phyloP scores from a whole-genome alignment of 2,113 vertebrate species.

The Corvus cornix region DNA sequence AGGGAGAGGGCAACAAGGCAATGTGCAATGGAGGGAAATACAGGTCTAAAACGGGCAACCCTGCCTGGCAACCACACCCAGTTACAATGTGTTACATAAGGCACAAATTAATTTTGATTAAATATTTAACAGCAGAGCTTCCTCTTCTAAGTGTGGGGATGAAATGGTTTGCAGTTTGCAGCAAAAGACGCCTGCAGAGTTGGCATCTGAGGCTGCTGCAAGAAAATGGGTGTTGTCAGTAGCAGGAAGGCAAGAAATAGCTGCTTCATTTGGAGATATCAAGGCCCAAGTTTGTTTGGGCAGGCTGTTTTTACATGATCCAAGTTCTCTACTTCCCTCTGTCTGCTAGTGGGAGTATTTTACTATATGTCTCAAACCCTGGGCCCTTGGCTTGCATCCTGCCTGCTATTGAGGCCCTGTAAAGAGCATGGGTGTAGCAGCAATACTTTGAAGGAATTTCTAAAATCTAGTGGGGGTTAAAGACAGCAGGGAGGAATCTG shows the following conservation, averaged over 20 bases:
- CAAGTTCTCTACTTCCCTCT: background rate
- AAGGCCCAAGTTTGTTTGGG: background rate
- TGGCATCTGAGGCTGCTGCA: background rate
- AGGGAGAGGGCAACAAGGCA: background rate
- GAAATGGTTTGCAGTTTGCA: background rate
- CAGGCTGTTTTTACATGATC: background rate
- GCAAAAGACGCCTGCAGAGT: background rate
- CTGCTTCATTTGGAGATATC: background rate
- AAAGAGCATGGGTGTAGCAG: background rate
- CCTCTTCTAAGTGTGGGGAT: background rate
- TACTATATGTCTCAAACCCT: background rate
- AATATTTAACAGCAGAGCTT: conserved; percentile 19
- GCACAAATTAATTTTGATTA: background rate
- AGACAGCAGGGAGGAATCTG: background rate
- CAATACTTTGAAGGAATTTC: background rate
- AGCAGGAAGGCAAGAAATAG: conserved; percentile 6
- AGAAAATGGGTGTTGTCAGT: background rate
- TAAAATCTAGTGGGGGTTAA: background rate
- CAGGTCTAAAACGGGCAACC: background rate
- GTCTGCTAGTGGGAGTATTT: background rate
- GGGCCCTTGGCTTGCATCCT: background rate
- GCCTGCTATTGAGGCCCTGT: background rate
- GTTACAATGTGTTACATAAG: background rate
- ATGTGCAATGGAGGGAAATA: background rate
- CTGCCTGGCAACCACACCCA: background rate